These are phyloP conservation scores for Tauraco erythrolophus DNA, from an alignment of 2,113 vertebrate species.

Conservation along the genomic window DNA sequence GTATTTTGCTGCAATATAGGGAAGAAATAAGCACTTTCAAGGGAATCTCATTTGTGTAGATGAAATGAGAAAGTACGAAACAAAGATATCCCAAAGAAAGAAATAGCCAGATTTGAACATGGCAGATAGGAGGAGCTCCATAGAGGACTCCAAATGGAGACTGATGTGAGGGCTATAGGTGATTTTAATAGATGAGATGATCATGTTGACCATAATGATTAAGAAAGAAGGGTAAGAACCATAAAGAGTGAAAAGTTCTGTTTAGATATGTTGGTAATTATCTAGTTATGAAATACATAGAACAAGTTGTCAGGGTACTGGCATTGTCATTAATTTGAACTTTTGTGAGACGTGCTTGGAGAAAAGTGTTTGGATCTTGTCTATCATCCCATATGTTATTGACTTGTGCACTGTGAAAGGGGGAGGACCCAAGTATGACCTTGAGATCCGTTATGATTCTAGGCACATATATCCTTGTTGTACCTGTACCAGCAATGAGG, in stretches of 20 bases:
- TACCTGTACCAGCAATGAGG: neutral
- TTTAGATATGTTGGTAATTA: neutral
- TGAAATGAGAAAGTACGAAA: neutral
- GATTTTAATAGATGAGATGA: neutral
- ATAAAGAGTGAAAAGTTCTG: neutral
- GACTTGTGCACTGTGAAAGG: neutral
- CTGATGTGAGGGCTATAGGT: neutral
- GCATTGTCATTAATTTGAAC: neutral
- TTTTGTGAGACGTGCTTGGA: neutral
- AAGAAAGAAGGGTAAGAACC: neutral
- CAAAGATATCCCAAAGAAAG: neutral
- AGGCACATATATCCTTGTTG: neutral
- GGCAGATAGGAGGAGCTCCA: neutral
- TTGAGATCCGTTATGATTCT: neutral
- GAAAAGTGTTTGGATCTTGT: neutral
- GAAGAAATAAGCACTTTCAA: neutral
- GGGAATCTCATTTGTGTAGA: neutral
- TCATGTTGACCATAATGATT: neutral
- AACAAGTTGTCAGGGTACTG: neutral
- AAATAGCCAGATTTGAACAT: neutral
- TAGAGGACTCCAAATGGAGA: neutral
- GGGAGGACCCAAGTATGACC: neutral
- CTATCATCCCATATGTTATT: neutral
- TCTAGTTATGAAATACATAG: neutral
- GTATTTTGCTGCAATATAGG: neutral